Base-by-base conservation (phyloP, 2,888 invertebrate genomes). In the Drosophila prolongata region DNA sequence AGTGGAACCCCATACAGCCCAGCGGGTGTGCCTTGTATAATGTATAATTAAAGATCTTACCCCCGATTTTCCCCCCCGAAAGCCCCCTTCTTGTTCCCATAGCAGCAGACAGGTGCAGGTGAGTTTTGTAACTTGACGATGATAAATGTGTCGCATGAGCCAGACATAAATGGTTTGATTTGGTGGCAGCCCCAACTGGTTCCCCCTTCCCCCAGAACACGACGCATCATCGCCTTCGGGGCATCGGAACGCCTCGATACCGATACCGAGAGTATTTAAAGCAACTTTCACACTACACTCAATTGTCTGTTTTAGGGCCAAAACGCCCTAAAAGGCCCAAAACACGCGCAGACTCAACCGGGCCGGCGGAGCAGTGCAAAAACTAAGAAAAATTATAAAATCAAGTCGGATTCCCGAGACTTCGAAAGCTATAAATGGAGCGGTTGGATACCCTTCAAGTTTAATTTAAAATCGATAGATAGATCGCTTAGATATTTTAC, bases 111-210 rank as follows among this genome's bases (percentile, higher is more conserved):
- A 87, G 89, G 89, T 89, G 84, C 81, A 87, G 78, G 50, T 62
- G 62, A 19, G 62, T 62, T 62, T 62, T 42, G 62, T 62, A 27
- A 47, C 64, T 82, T 85, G 85, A 85, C 89, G 85, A 85, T 85
- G 85, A 85, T 85, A 73, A 87, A 85, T 89, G 89, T 80, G 85
- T 87, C 75, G 79, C 71, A 69, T 55, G 70, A 60, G 66, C 64
- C 68, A 76, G 89, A 85, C 85, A 76, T 89, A 85, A 85, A 85
- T 85, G 89, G 89, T 85, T 85, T 85, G 85, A 89, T 87, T 89
- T 87, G 81, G 79, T 30, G n/a, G 44, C 79, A 78, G 68, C 52
- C 47, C 30, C 46, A 14, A n/a, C 46, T 30, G 30, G 14, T 24
- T 30, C 27, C 49, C 34, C 49, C 34, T 24, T 40, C 43, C 57